Conservation (phyloP, 2,113 vertebrate species). For the Triplophysa dalaica region DNA sequence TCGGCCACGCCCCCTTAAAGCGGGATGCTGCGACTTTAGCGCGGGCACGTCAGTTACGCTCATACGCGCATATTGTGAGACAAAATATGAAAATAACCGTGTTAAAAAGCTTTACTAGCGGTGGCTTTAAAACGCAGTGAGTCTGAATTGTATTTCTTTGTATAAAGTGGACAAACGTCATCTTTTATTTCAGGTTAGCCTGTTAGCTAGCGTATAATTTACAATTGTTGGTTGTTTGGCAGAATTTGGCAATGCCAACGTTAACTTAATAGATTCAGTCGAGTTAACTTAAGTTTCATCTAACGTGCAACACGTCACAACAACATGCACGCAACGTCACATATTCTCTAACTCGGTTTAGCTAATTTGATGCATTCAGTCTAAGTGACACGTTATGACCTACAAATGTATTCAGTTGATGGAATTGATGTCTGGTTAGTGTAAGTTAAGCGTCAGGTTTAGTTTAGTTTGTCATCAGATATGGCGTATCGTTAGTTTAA, state of each 20-base stretch:
- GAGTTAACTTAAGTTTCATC: neutral
- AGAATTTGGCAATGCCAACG: neutral
- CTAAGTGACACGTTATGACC: neutral
- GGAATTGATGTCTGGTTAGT: neutral
- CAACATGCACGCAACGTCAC: neutral
- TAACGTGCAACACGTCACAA: neutral
- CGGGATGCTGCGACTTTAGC: neutral
- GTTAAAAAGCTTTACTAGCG: neutral
- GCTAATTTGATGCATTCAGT: neutral
- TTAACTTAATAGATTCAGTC: neutral
- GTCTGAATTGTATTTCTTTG: constrained; percentile 13
- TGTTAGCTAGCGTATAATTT: constrained; percentile 25
- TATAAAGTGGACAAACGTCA: no score
- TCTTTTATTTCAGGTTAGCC: neutral
- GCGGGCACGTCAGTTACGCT: neutral
- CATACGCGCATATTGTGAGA: neutral
- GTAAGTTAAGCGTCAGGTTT: neutral
- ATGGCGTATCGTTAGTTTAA: constrained; percentile 18
- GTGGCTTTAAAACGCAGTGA: neutral
- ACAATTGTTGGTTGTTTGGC: neutral
- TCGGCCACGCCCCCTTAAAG: constrained; percentile 32
- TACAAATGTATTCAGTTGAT: neutral
- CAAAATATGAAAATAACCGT: neutral
- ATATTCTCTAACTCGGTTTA: neutral
- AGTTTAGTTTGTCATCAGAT: neutral